Evolutionary conservation across 2,888 invertebrate genomes (phyloP).

Genomic region (Hydrotaea cyrtoneurina): DNA sequence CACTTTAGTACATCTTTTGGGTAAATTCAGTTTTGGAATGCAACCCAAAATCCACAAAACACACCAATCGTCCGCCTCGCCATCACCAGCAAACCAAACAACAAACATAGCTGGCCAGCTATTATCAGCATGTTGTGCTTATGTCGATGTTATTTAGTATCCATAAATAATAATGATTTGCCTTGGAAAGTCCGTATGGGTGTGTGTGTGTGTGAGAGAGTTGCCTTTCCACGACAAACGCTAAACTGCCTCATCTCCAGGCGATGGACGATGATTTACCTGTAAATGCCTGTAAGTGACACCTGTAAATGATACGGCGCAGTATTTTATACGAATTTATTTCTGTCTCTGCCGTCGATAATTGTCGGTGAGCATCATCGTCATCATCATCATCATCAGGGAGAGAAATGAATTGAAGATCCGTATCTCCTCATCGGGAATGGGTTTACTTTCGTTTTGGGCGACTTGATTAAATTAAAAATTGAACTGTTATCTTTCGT

Average conservation of each 20-base stretch:
- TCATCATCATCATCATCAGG: not conserved
- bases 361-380: not conserved
- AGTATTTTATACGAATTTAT: not conserved
- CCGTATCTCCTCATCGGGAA: not conserved
- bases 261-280: constrained; percentile 3
- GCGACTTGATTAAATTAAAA: constrained; percentile 15
- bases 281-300: constrained; percentile 29
- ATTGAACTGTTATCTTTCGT: constrained; percentile 10
- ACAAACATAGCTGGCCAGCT: not conserved
- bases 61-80: constrained; percentile 40
- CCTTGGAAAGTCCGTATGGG: constrained; percentile 27
- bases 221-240: not conserved
- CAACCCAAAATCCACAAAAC: not conserved
- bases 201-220: not conserved
- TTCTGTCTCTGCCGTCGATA: not conserved
- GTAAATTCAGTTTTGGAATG: constrained; percentile 23
- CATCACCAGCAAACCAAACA: not conserved
- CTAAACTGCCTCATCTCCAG: not conserved
- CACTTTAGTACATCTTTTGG: constrained; percentile 50
- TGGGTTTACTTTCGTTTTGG: not conserved
- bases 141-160: constrained; percentile 69
- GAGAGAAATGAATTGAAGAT: constrained; percentile 5
- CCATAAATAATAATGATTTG: constrained; percentile 71
- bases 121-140: constrained; percentile 61
- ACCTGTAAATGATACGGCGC: constrained; percentile 46